Base-by-base conservation (phyloP, 2,113 vertebrate species). In the Hyla sarda region DNA sequence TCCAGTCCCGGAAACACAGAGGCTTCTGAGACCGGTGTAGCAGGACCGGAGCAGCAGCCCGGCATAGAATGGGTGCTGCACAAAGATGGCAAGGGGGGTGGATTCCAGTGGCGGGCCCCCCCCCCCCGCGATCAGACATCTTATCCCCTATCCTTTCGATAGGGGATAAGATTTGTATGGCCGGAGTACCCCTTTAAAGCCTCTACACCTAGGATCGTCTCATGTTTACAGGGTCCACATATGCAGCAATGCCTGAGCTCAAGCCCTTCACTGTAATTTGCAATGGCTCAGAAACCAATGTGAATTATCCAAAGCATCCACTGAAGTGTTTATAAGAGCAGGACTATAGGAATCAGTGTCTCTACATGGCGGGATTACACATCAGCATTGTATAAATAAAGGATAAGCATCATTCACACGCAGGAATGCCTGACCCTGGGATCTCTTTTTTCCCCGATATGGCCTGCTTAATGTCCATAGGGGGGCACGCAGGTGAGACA, bases 261-360 rank as follows among this genome's bases (percentile, higher is more conserved):
- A 62, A 12, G 1, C 58, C 58, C 5, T 62, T n/a, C n/a, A 25
- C 17, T 30, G 25, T 65, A 16, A 65, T 65, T 65, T 65, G 60
- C 13, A 65, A 65, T 28, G 25, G 25, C 60, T 65, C 25, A 65
- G 60, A 65, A 65, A 65, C 25, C 60, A 30, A 65, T 65, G 60
- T 30, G 60, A 65, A 65, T 30, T 30, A 65, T 65, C 60, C 25
- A 16, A 65, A 65, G 60, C 60, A 65, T 65, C 60, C 60, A 65
- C 28, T 30, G 25, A 65, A 14, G 0, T 65, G 60, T 65, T 65
- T 65, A 65, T 65, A 30, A 8, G 12, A 30, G 5, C 0, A 5
- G 25, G 60, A 65, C 25, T 30, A 65, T 65, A 30, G 25, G 60
- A 65, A 25, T 60, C 56, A 54, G 56, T 25, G 11, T 9, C 23